Base-by-base conservation (phyloP, 64 coral and sea anemone species). In the Actinia equina region DNA sequence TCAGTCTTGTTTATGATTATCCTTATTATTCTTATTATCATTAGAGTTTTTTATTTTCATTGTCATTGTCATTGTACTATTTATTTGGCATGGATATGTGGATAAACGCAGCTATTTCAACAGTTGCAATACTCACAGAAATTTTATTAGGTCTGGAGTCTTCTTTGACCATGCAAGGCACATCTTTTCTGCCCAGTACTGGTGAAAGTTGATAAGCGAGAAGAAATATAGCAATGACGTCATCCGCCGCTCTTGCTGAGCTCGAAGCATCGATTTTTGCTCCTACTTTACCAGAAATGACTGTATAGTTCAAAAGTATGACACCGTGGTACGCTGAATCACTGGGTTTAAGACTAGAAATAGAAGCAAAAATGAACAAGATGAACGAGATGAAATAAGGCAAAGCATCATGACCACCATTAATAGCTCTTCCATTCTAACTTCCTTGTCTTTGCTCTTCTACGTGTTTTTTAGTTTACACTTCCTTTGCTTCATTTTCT, bases 301-400 rank as follows among this genome's bases (percentile, higher is more conserved):
- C 91, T 7, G 86, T 88, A 27, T 88, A 92, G 55, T 92, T 92
- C 19, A 83, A 51, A 41, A 88, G 45, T 7, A 92, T 77, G 17
- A 74, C 30, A 0, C 91, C 91, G 45, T 92, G 91, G 54, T 64
- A 86, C 18, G 19, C 17, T 43, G 86, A 45, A 19, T 88, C 80
- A 3, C 26, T 41, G 27, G 57, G 87, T 26, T 23, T 44, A 17
- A 92, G 88, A 27, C 91, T 92, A 26, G 2, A 19, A 49, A 74
- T 30, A 58, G 22, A 43, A 17, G 19, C 10, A 26, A 52, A 77
- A 85, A 19, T n/a, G 8, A n/a, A 4, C 18, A 23, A 23, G n/a
- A 67, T 22, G n/a, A 67, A 60, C 16, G 15, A 60, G 58, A 60
- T 4, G 8, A 15, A 60, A 60, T 4, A 60, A 60, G 16, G 58